Evolutionary conservation across 2,888 invertebrate species (phyloP), one percentile per base, ranked within the genome.

Genomic region (Machimus atricapillus): DNA sequence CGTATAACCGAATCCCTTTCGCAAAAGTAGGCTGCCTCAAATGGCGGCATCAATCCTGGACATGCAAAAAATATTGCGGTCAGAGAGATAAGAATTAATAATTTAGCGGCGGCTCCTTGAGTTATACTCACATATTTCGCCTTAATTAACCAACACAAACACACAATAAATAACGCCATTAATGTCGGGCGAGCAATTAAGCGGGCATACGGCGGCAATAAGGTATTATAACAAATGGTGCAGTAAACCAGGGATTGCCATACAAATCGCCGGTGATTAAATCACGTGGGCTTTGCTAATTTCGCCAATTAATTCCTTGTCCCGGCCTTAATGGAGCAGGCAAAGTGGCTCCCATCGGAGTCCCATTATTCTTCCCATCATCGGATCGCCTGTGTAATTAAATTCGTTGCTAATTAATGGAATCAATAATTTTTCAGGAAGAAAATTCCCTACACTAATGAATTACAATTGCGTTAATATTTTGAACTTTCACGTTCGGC

Each of bases 281-380:
- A 88, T 88, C 87, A 89, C 88, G 89, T 89, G 88, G 89, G 89
- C 88, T 88, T 77, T 86, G 87, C 87, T 88, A 88, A 88, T 89
- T 89, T 88, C 73, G 78, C 52, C 82, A 88, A 88, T 89, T 89
- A 88, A 89, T 88, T 89, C 82, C 86, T 87, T 87, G 79, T 86
- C 86, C 82, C 31, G 19, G 58, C n/a, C 58, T 58, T 82, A 82
- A 82, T 66, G 82, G 82, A 58, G 66, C 58, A 34, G 23, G 66
- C 82, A 82, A 58, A 82, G 82, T 82, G 82, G 82, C 31, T 82
- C 34, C 37, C 82, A 66, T 58, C 58, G 58, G 58, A 58, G 34
- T 16, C 19, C 37, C 19, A 52, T 82, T 58, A 82, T 66, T 82
- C 58, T 82, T 82, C 82, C 82, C 82, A 86, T 86, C 86, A 86